Conservation (phyloP, 2,797 vertebrate genomes). For the Cryptoprocta ferox region DNA sequence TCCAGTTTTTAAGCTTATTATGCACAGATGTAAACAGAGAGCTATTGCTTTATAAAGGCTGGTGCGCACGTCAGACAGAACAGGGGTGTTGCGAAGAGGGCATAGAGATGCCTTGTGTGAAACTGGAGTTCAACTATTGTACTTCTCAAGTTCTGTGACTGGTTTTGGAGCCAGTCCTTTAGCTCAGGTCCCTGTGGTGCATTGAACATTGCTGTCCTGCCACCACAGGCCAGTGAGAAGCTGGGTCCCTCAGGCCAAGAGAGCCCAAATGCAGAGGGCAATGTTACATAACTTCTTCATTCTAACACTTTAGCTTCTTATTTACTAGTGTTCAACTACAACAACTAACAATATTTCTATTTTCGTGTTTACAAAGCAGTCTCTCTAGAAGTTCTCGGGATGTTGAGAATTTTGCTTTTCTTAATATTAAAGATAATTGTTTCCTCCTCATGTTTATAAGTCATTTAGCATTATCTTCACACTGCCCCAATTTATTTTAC, state of each 20-base stretch:
- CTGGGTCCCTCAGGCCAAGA: not conserved
- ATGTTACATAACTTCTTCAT: not conserved
- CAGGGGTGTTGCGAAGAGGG: not conserved
- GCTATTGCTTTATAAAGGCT: not conserved
- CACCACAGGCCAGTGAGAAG: not conserved
- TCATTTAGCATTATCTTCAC: slow-evolving; percentile 8
- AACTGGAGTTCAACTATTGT: not conserved
- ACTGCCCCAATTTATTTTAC: not conserved
- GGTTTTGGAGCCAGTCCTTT: not conserved
- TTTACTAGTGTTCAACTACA: not conserved
- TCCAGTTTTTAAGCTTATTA: not conserved
- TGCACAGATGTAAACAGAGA: not conserved
- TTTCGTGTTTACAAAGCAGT: slow-evolving; percentile 20
- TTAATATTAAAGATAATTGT: not conserved
- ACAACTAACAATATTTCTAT: not conserved
- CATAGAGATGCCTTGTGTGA: not conserved
- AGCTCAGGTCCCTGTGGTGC: not conserved
- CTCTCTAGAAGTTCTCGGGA: not conserved
- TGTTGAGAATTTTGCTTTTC: not conserved
- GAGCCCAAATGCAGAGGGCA: not conserved
- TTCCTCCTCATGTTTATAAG: slow-evolving; percentile 10
- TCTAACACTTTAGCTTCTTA: not conserved
- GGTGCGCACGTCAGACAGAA: not conserved
- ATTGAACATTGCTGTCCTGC: not conserved
- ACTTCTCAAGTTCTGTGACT: not conserved